Percentiles rank a stretch among this genome's conserved stretches.
Evolutionary conservation across 2,113 vertebrate species (phyloP).

Genomic region (Sylvietta virens): DNA sequence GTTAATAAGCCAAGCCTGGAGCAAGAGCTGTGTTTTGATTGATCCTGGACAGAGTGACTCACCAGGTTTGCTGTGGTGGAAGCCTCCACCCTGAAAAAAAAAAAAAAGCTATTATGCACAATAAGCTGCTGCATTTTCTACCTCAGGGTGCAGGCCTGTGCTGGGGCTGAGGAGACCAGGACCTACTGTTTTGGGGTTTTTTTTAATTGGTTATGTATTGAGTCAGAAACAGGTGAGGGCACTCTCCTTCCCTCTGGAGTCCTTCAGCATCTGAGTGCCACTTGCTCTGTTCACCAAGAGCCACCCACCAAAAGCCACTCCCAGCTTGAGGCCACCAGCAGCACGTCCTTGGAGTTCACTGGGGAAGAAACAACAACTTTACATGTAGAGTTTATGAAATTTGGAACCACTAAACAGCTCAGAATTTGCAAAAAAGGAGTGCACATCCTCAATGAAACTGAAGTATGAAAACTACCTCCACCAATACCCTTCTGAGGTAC

Average conservation of each 20-base stretch:
- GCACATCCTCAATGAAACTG: not conserved
- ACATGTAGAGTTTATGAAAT: not conserved
- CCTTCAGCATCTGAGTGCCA: not conserved
- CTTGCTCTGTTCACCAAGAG: not conserved
- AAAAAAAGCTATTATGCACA: not conserved
- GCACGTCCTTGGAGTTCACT: not conserved
- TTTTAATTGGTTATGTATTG: not conserved
- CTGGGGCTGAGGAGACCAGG: not conserved
- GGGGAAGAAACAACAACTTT: not conserved
- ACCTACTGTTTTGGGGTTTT: not conserved
- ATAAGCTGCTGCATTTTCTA: not conserved
- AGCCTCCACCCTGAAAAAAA: not conserved
- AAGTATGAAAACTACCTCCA: not conserved
- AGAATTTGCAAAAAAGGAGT: not conserved
- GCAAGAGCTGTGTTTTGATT: not conserved
- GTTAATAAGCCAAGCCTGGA: not conserved
- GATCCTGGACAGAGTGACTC: not conserved
- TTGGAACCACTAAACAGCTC: not conserved
- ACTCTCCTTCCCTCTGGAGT: not conserved
- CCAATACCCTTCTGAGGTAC: not conserved
- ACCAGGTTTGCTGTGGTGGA: not conserved
- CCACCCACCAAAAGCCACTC: not conserved
- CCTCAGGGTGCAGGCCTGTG: not conserved
- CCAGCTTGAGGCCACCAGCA: not conserved
- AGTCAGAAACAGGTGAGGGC: not conserved